Evolutionary conservation across 2,113 vertebrate species (phyloP), one percentile per base, ranked within the genome.

Genomic region (Vombatus ursinus): DNA sequence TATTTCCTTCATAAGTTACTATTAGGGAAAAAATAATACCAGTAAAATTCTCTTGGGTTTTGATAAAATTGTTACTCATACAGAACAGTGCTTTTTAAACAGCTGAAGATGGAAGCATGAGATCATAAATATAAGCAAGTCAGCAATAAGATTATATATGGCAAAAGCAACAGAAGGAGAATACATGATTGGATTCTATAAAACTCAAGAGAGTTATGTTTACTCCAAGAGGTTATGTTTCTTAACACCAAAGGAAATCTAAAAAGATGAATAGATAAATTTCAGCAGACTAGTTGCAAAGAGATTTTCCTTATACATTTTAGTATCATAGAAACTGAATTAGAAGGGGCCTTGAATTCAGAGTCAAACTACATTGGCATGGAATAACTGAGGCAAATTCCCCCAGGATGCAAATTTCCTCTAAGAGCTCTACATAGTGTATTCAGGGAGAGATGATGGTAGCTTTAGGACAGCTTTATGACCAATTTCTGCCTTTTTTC

Each of bases 1-100:
- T 92, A 91, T 16, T 95, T 95, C 93, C 91, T 53, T 91, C 95
- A 8, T 37, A 93, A 93, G 8, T 37, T 91, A 9, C 51, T 92
- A 5, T 61, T 14, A 52, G 8, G 47, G 31, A n/a, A 7, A 37
- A 68, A 68, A 49, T 8, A 91, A 52, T 89, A 10, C 31, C 14
- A 37, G 49, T 52, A 7, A 93, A 31, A 9, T 26, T 90, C 23
- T 4, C 2, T 94, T 77, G 12, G 8, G 25, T 51, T 89, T 50
- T 24, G 89, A 24, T 95, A 61, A 96, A 97, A 94, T 25, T 90
- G 0, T 50, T 93, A 50, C 2, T 53, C 10, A 2, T 0, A 77
- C 47, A 23, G 50, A 68, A 48, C 0, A 52, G 28, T 31, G 84
- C 2, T 94, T 95, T 92, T 94, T 53, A 47, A n/a, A 2, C 89